A percentile compares a stretch with the other conserved stretches of the same genome.
These are phyloP conservation scores for Chrysolina oricalcia DNA, from an alignment of 2,888 invertebrate species.

Conservation along the genomic window DNA sequence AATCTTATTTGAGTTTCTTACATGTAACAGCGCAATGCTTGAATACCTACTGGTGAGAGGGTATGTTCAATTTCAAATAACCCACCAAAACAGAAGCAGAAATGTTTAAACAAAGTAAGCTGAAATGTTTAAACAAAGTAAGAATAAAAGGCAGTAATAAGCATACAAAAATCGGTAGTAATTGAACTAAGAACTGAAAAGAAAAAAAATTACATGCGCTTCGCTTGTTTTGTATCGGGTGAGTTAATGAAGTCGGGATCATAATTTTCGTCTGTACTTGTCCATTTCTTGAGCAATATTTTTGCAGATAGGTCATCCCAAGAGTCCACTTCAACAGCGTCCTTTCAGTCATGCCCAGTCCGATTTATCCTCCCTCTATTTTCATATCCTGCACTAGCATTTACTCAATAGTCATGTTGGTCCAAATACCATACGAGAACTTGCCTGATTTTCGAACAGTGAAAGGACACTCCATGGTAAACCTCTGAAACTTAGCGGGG, in stretches of 20 bases:
- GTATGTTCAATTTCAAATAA: background rate
- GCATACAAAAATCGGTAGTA: background rate
- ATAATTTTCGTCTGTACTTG: background rate
- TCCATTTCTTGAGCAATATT: constrained; percentile 29
- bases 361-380: constrained; percentile 58
- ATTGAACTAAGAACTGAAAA: background rate
- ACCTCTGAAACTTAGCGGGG: constrained; percentile 45
- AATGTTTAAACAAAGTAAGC: too few relatives aligned
- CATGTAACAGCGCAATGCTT: too few relatives aligned
- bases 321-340: constrained; percentile 18
- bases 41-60: too few relatives aligned
- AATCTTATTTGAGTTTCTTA: too few relatives aligned
- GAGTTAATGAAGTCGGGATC: background rate
- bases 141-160: background rate
- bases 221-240: too few relatives aligned
- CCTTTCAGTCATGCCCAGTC: constrained; percentile 36
- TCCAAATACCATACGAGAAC: constrained; percentile 44
- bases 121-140: too few relatives aligned
- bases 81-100: too few relatives aligned
- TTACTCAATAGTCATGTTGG: constrained; percentile 65
- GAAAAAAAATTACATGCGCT: background rate
- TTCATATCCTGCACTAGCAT: constrained; percentile 61
- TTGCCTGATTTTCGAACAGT: too few relatives aligned
- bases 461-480: too few relatives aligned
- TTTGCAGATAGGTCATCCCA: constrained; percentile 37